Evolutionary conservation across 2,888 invertebrate species (phyloP).

Genomic region (Phyllotreta striolata): DNA sequence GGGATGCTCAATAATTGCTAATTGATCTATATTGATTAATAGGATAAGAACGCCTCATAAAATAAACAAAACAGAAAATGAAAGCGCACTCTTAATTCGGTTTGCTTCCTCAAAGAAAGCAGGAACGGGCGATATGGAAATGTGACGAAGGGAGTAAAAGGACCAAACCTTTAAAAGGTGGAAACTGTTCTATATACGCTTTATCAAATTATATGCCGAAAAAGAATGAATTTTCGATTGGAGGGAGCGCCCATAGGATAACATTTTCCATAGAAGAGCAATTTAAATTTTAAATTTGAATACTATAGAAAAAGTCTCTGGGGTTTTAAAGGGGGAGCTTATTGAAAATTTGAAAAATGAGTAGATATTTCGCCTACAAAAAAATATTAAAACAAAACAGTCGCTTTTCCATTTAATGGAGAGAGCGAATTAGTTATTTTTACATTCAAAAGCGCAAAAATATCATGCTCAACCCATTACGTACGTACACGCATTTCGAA

Average conservation of each 20-base stretch:
- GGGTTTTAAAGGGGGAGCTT: constrained; percentile 7
- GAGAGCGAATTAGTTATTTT: too few species aligned
- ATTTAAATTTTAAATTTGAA: constrained; percentile 28
- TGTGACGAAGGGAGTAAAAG: constrained; percentile 18
- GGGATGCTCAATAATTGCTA: background rate
- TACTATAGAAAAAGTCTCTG: constrained; percentile 20
- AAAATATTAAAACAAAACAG: background rate
- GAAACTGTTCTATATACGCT: constrained; percentile 30
- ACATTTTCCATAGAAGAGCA: constrained; percentile 29
- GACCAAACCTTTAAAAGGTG: constrained; percentile 22
- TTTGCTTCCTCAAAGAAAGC: constrained; percentile 36
- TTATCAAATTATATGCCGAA: constrained; percentile 38
- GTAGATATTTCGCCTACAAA: background rate
- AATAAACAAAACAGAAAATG: constrained; percentile 36
- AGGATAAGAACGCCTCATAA: background rate
- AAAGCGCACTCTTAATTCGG: constrained; percentile 31
- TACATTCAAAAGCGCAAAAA: too few species aligned
- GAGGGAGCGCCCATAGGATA: constrained; percentile 21
- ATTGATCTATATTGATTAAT: background rate
- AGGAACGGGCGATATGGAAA: constrained; percentile 35
- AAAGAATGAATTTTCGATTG: constrained; percentile 27
- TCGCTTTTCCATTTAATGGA: too few species aligned
- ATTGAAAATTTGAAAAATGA: constrained; percentile 13
- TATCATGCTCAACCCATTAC: too few species aligned
- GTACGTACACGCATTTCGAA: too few species aligned